Percentiles rank a stretch among this genome's conserved stretches.
These are phyloP conservation scores for Suricata suricatta DNA, from an alignment of 2,113 vertebrate genomes.

Conservation along the genomic window DNA sequence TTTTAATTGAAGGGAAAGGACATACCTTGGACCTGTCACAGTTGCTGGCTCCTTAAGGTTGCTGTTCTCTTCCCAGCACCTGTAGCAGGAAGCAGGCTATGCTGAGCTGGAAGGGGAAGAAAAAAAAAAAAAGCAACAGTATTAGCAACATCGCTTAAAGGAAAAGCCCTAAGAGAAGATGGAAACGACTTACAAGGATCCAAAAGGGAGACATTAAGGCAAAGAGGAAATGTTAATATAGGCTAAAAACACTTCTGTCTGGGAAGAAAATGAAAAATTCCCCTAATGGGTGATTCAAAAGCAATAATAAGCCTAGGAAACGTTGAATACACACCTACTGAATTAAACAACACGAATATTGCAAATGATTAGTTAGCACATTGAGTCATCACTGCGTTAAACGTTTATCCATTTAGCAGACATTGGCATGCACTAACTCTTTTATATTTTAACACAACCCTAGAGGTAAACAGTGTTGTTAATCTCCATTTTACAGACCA, in stretches of 20 bases:
- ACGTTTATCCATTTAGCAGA: not conserved
- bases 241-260: slow-evolving; percentile 11
- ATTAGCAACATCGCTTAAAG: slow-evolving; percentile 18
- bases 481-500: not conserved
- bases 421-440: not conserved
- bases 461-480: not conserved
- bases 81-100: not conserved
- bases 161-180: slow-evolving; percentile 20
- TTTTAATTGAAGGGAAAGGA: not conserved
- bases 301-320: not conserved
- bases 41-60: not conserved
- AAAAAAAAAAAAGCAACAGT: not conserved
- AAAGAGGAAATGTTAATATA: slow-evolving; percentile 46
- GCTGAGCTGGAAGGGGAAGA: not conserved
- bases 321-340: not conserved
- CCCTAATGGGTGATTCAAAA: not conserved
- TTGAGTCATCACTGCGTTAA: not conserved
- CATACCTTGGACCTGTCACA: not conserved
- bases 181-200: not conserved
- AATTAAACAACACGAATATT: not conserved
- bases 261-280: slow-evolving; percentile 41
- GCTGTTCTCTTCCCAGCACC: slow-evolving; percentile 12
- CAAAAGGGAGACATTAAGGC: slow-evolving; percentile 40
- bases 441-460: not conserved
- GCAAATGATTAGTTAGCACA: not conserved